Evolutionary conservation across 1,140 invertebrate genomes (phyloP).

Genomic region (Drosophila pseudoobscura): DNA sequence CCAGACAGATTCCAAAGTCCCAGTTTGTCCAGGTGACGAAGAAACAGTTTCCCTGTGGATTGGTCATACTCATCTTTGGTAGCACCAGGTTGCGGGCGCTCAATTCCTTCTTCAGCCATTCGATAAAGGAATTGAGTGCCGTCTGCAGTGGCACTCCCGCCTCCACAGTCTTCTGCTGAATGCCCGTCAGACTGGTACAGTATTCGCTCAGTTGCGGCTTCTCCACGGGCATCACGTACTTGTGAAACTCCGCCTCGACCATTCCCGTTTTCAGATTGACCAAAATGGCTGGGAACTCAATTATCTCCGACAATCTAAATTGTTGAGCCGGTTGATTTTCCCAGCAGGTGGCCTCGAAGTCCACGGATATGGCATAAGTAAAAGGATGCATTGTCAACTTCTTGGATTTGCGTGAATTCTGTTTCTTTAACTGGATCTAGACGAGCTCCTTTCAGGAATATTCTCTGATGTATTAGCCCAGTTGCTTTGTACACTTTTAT

Average conservation of each 20-base stretch:
- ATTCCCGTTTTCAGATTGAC: slow-evolving; percentile 85
- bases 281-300: slow-evolving; percentile 89
- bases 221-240: slow-evolving; percentile 86
- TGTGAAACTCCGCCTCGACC: slow-evolving; percentile 87
- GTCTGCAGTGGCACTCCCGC: slow-evolving; percentile 82
- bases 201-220: slow-evolving; percentile 87
- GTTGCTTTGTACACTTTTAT: too few species aligned
- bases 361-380: slow-evolving; percentile 83
- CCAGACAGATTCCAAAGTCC: slow-evolving; percentile 84
- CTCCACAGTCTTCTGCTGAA: slow-evolving; percentile 83
- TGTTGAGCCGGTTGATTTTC: slow-evolving; percentile 69
- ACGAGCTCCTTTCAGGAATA: too few species aligned
- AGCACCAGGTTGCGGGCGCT: slow-evolving; percentile 74
- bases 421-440: too few species aligned
- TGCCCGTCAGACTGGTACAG: slow-evolving; percentile 88
- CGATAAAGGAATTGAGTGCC: slow-evolving; percentile 83
- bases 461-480: too few species aligned
- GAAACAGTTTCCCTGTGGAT: slow-evolving; percentile 75
- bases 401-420: too few species aligned
- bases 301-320: slow-evolving; percentile 83
- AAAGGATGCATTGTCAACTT: slow-evolving; percentile 65
- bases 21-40: slow-evolving; percentile 85
- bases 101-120: slow-evolving; percentile 83
- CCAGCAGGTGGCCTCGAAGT: slow-evolving; percentile 85
- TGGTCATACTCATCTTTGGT: slow-evolving; percentile 68